phyloP scores from a whole-genome alignment of 1,140 invertebrate genomes.

The Papilio machaon region DNA sequence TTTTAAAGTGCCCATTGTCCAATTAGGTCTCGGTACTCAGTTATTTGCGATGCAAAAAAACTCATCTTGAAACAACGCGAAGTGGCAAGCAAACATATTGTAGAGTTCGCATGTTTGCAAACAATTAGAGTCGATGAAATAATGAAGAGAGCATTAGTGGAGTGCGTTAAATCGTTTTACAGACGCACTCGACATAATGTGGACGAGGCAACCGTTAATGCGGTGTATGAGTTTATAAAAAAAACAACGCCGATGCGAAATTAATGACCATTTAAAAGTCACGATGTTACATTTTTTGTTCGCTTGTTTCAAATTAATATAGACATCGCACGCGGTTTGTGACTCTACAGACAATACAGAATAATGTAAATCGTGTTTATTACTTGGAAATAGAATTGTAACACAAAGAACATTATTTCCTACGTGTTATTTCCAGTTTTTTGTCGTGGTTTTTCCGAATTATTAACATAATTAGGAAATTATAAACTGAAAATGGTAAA shows the following conservation, averaged over 20 bases:
- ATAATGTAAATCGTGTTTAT: background rate
- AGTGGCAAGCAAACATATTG: constrained; percentile 55
- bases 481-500: background rate
- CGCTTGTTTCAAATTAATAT: constrained; percentile 34
- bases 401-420: background rate
- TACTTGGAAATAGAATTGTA: background rate
- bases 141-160: constrained; percentile 49
- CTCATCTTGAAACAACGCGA: constrained; percentile 16
- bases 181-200: constrained; percentile 44
- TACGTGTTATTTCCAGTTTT: background rate
- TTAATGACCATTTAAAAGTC: constrained; percentile 38
- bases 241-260: constrained; percentile 39
- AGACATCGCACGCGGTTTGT: constrained; percentile 33
- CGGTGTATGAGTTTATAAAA: constrained; percentile 34
- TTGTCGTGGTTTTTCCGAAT: background rate
- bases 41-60: constrained; percentile 13
- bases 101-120: constrained; percentile 55
- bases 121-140: constrained; percentile 57
- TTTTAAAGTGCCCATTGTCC: constrained; percentile 26
- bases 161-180: constrained; percentile 48
- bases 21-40: constrained; percentile 20
- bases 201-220: constrained; percentile 53
- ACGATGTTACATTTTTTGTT: constrained; percentile 32
- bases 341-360: background rate
- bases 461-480: background rate